These are phyloP conservation scores for Pogonus chalceus DNA, from an alignment of 1,140 invertebrate species.

Conservation along the genomic window DNA sequence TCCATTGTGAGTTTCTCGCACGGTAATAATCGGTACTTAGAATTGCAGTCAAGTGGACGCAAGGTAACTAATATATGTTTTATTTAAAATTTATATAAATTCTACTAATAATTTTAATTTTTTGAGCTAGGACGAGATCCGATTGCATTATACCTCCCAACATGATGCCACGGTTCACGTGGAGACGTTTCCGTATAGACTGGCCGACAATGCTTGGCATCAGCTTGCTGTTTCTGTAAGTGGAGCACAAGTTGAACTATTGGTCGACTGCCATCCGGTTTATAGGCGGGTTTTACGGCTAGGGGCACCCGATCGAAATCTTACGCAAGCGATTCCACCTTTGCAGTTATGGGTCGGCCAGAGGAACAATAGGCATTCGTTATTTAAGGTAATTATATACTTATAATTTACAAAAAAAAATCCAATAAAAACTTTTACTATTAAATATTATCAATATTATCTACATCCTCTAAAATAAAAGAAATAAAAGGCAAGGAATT, in stretches of 20 bases:
- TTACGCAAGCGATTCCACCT: slow-evolving; percentile 55
- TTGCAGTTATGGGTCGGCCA: slow-evolving; percentile 78
- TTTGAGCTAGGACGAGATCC: slow-evolving; percentile 76
- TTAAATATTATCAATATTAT: no score
- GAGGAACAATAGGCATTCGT: slow-evolving; percentile 70
- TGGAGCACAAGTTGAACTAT: slow-evolving; percentile 68
- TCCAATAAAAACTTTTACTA: no score
- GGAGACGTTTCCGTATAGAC: slow-evolving; percentile 75
- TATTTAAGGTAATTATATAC: slow-evolving; percentile 68
- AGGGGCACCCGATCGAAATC: slow-evolving; percentile 59
- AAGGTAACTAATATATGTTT: no score
- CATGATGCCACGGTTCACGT: slow-evolving; percentile 54
- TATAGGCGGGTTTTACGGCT: slow-evolving; percentile 60
- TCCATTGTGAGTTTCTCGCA: slow-evolving; percentile 72
- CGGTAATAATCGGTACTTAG: slow-evolving; percentile 71
- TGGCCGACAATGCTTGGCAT: slow-evolving; percentile 81
- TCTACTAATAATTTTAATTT: no score
- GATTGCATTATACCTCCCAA: slow-evolving; percentile 59
- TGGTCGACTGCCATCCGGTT: slow-evolving; percentile 76
- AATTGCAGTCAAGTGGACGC: slow-evolving; percentile 80
- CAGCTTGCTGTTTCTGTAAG: slow-evolving; percentile 72
- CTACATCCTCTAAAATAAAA: no score
- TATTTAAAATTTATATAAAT: no score
- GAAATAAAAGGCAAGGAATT: no score
- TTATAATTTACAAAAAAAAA: no score